phyloP scores from a whole-genome alignment of 2,797 vertebrate species.

The Xenops minutus region DNA sequence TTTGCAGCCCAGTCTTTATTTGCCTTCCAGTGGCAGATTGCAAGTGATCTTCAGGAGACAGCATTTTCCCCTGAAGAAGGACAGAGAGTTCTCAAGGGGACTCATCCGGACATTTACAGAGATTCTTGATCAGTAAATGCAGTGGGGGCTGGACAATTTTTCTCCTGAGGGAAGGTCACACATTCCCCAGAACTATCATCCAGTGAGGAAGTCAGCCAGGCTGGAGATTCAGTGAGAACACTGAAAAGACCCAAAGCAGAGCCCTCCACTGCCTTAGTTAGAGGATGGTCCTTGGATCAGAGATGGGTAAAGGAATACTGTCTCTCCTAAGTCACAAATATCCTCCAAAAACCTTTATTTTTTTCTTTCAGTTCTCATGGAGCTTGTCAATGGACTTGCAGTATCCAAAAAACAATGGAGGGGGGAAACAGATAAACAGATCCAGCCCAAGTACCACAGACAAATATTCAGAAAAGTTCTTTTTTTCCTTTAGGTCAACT shows the following conservation, averaged over 20 bases:
- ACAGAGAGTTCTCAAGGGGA: background rate
- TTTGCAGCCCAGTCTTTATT: background rate
- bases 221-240: background rate
- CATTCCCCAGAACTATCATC: accelerated
- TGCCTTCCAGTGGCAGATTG: background rate
- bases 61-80: background rate
- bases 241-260: background rate
- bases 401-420: background rate
- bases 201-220: background rate
- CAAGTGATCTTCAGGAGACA: background rate
- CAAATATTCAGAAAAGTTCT: background rate
- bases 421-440: background rate
- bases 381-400: background rate
- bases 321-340: background rate
- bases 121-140: background rate
- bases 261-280: no score
- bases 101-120: background rate
- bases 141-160: background rate
- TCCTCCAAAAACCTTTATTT: background rate
- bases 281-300: background rate
- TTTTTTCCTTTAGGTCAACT: background rate
- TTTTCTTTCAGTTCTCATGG: background rate
- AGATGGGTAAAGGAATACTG: background rate
- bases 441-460: background rate
- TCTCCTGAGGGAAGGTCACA: background rate